A percentile compares a stretch with the other conserved stretches of the same genome.
phyloP scores from a whole-genome alignment of 1,140 invertebrate genomes.

The Anastatus disparis region DNA sequence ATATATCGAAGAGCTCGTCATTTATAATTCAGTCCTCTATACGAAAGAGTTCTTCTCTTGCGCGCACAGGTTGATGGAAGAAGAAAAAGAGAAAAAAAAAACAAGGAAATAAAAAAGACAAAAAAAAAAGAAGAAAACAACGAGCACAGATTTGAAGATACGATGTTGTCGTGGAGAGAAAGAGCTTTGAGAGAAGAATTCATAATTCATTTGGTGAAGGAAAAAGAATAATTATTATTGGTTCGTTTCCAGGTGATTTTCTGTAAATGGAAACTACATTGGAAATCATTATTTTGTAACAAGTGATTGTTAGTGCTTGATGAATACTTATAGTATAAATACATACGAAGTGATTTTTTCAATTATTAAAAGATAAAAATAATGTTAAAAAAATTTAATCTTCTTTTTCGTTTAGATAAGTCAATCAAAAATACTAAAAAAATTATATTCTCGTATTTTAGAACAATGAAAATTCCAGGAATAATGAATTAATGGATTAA shows the following conservation, averaged over 20 bases:
- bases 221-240: background rate
- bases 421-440: no score
- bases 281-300: slow-evolving; percentile 9
- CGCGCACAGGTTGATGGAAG: background rate
- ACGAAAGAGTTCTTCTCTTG: no score
- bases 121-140: background rate
- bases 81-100: background rate
- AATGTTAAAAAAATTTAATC: no score
- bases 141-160: background rate
- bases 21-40: slow-evolving; percentile 33
- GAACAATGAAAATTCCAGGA: no score
- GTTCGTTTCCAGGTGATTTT: background rate
- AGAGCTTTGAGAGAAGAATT: slow-evolving; percentile 5
- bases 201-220: slow-evolving; percentile 20
- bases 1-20: background rate
- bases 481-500: no score
- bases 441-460: no score
- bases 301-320: background rate
- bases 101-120: background rate
- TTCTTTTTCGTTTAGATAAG: no score
- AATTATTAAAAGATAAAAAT: no score
- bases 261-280: background rate
- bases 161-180: background rate
- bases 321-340: no score
- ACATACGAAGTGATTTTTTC: no score